These are phyloP conservation scores for Gari tellinella DNA, from an alignment of 2,888 invertebrate genomes.

Conservation along the genomic window DNA sequence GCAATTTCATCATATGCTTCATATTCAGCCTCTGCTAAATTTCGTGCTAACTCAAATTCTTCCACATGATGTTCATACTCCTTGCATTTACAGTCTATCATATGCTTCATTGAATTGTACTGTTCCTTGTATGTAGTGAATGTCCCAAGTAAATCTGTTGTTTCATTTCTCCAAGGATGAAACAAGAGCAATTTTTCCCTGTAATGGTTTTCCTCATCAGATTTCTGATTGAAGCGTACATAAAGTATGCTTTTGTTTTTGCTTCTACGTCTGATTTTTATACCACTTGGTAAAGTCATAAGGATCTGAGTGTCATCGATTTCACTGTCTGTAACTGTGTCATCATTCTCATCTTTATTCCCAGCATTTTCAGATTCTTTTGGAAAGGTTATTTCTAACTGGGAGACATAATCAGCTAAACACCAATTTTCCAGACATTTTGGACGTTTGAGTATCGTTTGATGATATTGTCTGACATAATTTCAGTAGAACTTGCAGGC, in stretches of 20 bases:
- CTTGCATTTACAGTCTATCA: slow-evolving; percentile 8
- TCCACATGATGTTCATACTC: slow-evolving; percentile 28
- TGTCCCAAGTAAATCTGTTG: not conserved
- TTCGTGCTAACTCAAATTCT: slow-evolving; percentile 19
- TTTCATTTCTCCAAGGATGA: slow-evolving; percentile 52
- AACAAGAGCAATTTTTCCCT: slow-evolving; percentile 36
- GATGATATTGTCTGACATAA: slow-evolving; percentile 32
- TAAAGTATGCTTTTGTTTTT: slow-evolving; percentile 29
- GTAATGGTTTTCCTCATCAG: slow-evolving; percentile 44
- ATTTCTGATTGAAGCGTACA: slow-evolving; percentile 36
- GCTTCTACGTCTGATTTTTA: slow-evolving; percentile 35
- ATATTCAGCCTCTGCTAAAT: slow-evolving; percentile 4
- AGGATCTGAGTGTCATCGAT: slow-evolving; percentile 6
- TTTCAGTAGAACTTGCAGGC: slow-evolving; percentile 26
- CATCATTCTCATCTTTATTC: slow-evolving; percentile 2
- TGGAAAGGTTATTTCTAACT: slow-evolving; percentile 15
- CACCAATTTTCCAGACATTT: slow-evolving; percentile 3
- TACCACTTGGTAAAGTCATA: slow-evolving; percentile 36
- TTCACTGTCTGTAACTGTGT: not conserved
- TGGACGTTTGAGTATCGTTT: slow-evolving; percentile 29
- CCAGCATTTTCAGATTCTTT: slow-evolving; percentile 4
- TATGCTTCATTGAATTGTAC: not conserved
- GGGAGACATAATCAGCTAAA: slow-evolving; percentile 23
- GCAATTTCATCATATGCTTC: slow-evolving; percentile 27
- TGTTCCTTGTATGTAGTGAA: slow-evolving; percentile 12